Evolutionary conservation across 2,797 vertebrate genomes (phyloP), one percentile per base, ranked within the genome.

Genomic region (Urosaurus nigricauda): DNA sequence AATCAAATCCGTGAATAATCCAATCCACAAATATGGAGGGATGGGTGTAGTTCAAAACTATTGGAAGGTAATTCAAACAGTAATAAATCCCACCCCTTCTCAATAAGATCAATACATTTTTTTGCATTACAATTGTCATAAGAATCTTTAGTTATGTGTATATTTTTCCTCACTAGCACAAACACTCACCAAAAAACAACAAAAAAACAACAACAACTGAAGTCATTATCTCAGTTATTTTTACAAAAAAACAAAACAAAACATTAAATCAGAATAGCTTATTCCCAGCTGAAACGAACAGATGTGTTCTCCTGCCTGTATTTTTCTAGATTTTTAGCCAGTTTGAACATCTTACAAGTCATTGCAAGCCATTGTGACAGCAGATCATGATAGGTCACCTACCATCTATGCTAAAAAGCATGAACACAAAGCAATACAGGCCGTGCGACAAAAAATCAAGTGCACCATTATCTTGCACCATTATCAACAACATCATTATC

Each of bases 401-500:
- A 75, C 19, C 85, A 80, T 77, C 75, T 58, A 89, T 11, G 77
- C 12, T 53, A 68, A 71, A 51, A 51, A 88, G 51, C 78, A 40
- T 60, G 85, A 88, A 93, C 88, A 92, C 53, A 14, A 65, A 86
- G 80, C 75, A 88, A 43, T 87, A 88, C 77, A 93, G 53, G n/a
- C 74, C 88, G 6, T 90, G 75, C 90, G 4, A 84, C 58, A 79
- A 51, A 74, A 82, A 63, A 51, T 71, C 70, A 74, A 78, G 71
- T 87, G 29, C n/a, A 83, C 90, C 43, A 68, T n/a, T n/a, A n/a
- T n/a, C n/a, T n/a, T n/a, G n/a, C n/a, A n/a, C n/a, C n/a, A n/a
- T n/a, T n/a, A 91, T 92, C 86, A 86, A 88, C 88, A 63, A 2
- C 90, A 75, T 56, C 85, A 89, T 91, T 94, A 93, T 88, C 93